Conservation (phyloP, 2,888 invertebrate genomes). For the Polydrusus cervinus region DNA sequence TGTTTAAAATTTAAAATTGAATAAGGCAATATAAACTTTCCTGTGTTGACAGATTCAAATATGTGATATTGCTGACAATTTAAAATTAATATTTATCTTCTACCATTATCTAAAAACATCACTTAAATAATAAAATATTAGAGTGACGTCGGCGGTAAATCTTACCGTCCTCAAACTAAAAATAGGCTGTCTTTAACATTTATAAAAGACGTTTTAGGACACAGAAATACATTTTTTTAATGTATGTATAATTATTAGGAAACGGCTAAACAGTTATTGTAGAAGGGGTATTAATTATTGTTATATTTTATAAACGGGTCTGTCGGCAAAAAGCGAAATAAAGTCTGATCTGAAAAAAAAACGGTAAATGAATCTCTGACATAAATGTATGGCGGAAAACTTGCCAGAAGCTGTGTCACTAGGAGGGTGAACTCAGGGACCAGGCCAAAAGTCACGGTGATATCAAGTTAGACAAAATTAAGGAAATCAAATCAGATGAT, state of each 20-base stretch:
- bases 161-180: conserved; percentile 23
- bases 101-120: conserved; percentile 60
- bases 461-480: conserved; percentile 70
- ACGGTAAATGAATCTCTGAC: conserved; percentile 62
- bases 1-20: conserved; percentile 55
- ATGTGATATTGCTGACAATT: conserved; percentile 68
- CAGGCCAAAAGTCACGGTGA: conserved; percentile 73
- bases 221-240: conserved; percentile 25
- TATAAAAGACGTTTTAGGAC: conserved; percentile 44
- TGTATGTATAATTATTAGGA: conserved; percentile 37
- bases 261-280: conserved; percentile 28
- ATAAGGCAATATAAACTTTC: conserved; percentile 65
- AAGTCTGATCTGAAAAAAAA: conserved; percentile 55
- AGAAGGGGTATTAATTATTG: conserved; percentile 30
- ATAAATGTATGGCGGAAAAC: conserved; percentile 32
- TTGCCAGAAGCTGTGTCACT: conserved; percentile 52
- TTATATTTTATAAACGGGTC: conserved; percentile 33
- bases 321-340: conserved; percentile 38
- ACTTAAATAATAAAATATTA: conserved; percentile 55
- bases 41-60: conserved; percentile 62
- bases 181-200: conserved; percentile 43
- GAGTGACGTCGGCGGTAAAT: conserved; percentile 40
- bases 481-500: conserved; percentile 69
- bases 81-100: conserved; percentile 63
- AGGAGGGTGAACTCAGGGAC: conserved; percentile 73